Percentiles rank a stretch among this genome's conserved stretches.
phyloP scores from a whole-genome alignment of 2,888 invertebrate species.

The Gisinianus flammeolus region DNA sequence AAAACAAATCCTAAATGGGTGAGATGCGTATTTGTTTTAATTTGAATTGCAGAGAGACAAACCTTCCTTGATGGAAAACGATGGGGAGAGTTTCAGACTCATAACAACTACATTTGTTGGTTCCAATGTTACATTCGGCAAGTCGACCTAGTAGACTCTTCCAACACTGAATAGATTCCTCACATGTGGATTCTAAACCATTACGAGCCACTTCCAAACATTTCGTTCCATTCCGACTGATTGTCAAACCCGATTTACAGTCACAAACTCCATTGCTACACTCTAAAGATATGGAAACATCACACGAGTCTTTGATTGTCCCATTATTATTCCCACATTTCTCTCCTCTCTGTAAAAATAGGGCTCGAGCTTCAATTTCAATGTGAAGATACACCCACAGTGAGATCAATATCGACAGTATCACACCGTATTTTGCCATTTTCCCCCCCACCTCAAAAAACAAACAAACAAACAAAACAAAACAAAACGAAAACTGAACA shows the following conservation, averaged over 20 bases:
- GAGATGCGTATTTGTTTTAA: not conserved
- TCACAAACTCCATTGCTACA: conserved; percentile 53
- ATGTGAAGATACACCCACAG: not conserved
- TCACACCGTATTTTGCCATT: not conserved
- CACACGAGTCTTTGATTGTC: conserved; percentile 21
- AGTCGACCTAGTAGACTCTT: conserved; percentile 52
- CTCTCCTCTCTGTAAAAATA: not conserved
- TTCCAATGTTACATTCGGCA: conserved; percentile 50
- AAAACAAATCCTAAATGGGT: not conserved
- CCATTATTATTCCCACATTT: conserved; percentile 22
- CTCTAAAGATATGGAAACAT: conserved; percentile 43
- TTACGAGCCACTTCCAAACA: conserved; percentile 57
- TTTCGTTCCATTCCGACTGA: conserved; percentile 54
- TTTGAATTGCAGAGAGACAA: too few relatives aligned
- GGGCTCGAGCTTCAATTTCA: too few relatives aligned
- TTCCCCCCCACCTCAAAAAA: not conserved
- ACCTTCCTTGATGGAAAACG: conserved; percentile 57
- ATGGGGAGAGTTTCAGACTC: conserved; percentile 56
- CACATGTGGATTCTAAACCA: conserved; percentile 54
- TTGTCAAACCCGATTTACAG: conserved; percentile 55
- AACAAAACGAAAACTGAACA: conserved; percentile 20
- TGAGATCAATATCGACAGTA: not conserved
- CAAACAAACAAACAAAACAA: not conserved
- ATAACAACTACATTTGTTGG: conserved; percentile 54
- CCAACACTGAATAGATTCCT: conserved; percentile 54